Percentiles rank a stretch among this genome's conserved stretches.
phyloP scores from a whole-genome alignment of 2,888 invertebrate species.

The Catocala fraxini region DNA sequence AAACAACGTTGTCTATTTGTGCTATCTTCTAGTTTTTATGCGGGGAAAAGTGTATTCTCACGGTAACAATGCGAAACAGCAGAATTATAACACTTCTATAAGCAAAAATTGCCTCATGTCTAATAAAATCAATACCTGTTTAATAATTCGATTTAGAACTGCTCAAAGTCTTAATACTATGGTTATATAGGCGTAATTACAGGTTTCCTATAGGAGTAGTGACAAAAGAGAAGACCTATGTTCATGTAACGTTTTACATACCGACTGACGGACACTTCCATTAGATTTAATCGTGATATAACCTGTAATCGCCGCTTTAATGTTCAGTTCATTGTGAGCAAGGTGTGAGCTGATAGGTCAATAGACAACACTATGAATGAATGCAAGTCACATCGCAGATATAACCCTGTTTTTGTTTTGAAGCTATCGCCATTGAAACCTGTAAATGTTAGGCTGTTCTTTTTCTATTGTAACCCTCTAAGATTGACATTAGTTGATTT shows the following conservation, averaged over 20 bases:
- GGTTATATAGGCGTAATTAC: conserved; percentile 31
- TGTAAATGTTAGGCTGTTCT: too few species aligned
- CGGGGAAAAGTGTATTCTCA: too few species aligned
- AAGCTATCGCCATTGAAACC: conserved; percentile 7
- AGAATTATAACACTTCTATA: too few species aligned
- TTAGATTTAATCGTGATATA: conserved; percentile 33
- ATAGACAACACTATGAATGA: conserved; percentile 29
- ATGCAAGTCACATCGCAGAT: conserved; percentile 32
- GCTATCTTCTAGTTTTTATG: too few species aligned
- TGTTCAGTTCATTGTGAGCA: conserved; percentile 38
- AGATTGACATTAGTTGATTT: too few species aligned
- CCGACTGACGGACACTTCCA: conserved; percentile 46
- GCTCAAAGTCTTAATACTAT: background rate
- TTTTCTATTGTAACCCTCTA: too few species aligned
- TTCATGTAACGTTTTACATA: conserved; percentile 18
- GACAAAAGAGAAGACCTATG: conserved; percentile 24
- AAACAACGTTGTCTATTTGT: too few species aligned
- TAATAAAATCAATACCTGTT: too few species aligned
- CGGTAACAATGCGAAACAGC: too few species aligned
- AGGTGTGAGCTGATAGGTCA: conserved; percentile 31
- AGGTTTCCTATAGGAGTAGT: conserved; percentile 24
- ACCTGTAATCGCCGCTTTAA: conserved; percentile 39
- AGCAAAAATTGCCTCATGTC: too few species aligned
- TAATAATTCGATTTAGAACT: too few species aligned
- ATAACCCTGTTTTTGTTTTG: conserved; percentile 11